These are phyloP conservation scores for Nemotelus pantherinus DNA, from an alignment of 2,888 invertebrate genomes.

Conservation along the genomic window DNA sequence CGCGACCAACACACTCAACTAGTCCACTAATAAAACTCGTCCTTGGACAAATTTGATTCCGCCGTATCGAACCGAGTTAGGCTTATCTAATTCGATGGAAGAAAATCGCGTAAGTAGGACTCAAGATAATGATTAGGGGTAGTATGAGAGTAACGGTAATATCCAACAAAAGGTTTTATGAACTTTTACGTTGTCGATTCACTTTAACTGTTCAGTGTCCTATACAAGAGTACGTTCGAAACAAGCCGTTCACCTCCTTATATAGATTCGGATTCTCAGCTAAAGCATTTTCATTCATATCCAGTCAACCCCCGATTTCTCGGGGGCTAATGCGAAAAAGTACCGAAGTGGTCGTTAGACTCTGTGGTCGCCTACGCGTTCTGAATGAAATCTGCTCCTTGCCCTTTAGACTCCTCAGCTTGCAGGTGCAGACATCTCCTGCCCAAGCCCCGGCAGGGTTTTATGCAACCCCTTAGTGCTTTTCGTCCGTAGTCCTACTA, in stretches of 20 bases:
- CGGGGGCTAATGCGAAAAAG: constrained; percentile 15
- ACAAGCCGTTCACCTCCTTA: constrained; percentile 52
- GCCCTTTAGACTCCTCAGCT: constrained; percentile 31
- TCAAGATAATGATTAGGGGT: not conserved
- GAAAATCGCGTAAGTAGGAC: constrained; percentile 9
- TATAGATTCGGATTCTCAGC: constrained; percentile 50
- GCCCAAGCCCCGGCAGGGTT: not conserved
- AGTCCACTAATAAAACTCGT: no score
- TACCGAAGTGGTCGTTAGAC: constrained; percentile 15
- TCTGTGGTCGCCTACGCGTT: constrained; percentile 52
- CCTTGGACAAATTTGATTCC: constrained; percentile 1
- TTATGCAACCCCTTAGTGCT: not conserved
- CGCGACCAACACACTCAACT: no score
- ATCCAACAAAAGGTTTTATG: constrained; percentile 11
- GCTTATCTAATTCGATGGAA: constrained; percentile 13
- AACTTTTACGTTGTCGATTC: constrained; percentile 6
- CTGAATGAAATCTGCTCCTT: constrained; percentile 51
- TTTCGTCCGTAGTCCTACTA: not conserved
- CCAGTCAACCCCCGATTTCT: constrained; percentile 46
- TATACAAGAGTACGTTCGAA: constrained; percentile 53
- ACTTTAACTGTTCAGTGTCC: constrained; percentile 45
- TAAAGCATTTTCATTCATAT: constrained; percentile 50
- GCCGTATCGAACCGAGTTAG: not conserved
- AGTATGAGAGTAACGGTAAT: constrained; percentile 7
- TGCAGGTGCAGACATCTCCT: constrained; percentile 10